Evolutionary conservation across 2,888 invertebrate species (phyloP).

Genomic region (Temnothorax unifasciatus): DNA sequence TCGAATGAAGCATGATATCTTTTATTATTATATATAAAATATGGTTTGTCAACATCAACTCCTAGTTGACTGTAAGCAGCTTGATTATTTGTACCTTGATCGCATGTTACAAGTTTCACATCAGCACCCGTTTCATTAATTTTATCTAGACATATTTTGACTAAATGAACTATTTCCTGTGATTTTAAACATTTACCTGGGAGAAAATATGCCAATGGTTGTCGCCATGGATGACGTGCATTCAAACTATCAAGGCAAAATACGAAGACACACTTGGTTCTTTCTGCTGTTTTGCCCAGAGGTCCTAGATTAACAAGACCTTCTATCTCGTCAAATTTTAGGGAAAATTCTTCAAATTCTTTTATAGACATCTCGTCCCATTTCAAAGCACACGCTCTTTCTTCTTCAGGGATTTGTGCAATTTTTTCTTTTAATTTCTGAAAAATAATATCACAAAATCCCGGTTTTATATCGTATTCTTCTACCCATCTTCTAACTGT

Average conservation of each 20-base stretch:
- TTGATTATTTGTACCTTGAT: not conserved
- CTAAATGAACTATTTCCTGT: not conserved
- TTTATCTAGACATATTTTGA: not conserved
- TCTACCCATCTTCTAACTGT: not conserved
- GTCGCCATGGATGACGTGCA: not conserved
- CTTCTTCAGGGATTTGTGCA: not conserved
- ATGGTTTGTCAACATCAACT: not conserved
- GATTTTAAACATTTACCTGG: not conserved
- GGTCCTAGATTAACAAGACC: not conserved
- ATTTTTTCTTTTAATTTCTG: not conserved
- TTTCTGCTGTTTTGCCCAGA: not conserved
- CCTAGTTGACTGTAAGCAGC: not conserved
- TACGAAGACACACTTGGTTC: not conserved
- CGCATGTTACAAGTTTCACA: not conserved
- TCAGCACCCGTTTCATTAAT: not conserved
- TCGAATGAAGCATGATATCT: not conserved
- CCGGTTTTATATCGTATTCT: not conserved
- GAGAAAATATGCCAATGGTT: not conserved
- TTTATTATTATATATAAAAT: not conserved
- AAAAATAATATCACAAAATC: not conserved
- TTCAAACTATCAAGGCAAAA: not conserved
- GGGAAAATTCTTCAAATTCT: not conserved
- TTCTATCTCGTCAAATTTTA: not conserved
- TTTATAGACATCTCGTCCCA: not conserved
- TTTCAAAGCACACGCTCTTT: not conserved